Evolutionary conservation across 2,113 vertebrate species (phyloP), one percentile per base, ranked within the genome.

Genomic region (Dicrurus megarhynchus): DNA sequence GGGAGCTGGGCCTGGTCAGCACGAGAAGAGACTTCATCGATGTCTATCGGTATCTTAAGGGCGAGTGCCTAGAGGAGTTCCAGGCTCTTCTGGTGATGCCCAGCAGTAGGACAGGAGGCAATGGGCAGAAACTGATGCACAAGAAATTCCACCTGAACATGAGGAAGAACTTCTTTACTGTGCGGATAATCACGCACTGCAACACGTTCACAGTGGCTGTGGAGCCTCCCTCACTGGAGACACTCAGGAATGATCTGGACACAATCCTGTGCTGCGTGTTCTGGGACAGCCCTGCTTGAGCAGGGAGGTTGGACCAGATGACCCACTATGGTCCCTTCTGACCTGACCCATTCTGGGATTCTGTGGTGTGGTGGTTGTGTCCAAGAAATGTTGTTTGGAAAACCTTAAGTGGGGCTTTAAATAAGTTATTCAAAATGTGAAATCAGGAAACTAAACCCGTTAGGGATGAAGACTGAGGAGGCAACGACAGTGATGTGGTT

Each of bases 161-260:
- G 26, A 37, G 27, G 22, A 50, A 65, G 10, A 73, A 28, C 3
- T 33, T 18, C 11, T 26, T 27, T 13, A 9, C 35, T 19, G 35
- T 65, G 22, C 2, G 1, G 12, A 16, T 55, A 1, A 9, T 28
- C n/a, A 11, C 0, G 6, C 65, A 10, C 18, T 37, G 76, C 3
- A 42, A 3, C 12, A 44, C 22, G 1, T 8, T 81, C 37, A 6
- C 27, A 33, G 26, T 37, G 22, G 27, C 0, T 33, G 7, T 16
- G 50, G 44, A 19, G 15, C 5, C 5, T 65, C 42, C 21, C 1
- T 37, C 76, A 9, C 35, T 32, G 57, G 26, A 64, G 26, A 42
- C 9, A 15, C 4, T 17, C 42, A 5, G 5, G 14, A 56, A 24
- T 1, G 0, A 1, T 37, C 37, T 13, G 44, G 3, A 49, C 23